Conservation (phyloP, 2,888 invertebrate species). For the Mechanitis mazaeus region DNA sequence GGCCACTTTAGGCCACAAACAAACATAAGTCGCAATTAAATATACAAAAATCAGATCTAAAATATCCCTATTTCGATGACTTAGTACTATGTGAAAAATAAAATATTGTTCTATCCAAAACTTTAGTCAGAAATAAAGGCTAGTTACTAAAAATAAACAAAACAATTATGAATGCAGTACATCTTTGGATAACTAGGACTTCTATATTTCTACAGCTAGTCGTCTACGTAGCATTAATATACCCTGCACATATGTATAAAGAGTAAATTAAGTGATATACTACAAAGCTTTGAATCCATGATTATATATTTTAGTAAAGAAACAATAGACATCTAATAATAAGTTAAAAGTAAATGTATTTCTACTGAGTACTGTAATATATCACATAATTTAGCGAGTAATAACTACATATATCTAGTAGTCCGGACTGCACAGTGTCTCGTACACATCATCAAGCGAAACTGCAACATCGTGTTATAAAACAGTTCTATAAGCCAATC, state of each 20-base stretch:
- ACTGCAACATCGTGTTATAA: slow-evolving; percentile 38
- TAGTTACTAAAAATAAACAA: slow-evolving; percentile 1
- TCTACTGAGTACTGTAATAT: background rate
- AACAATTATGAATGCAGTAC: slow-evolving; percentile 10
- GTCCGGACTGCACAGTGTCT: slow-evolving; percentile 9
- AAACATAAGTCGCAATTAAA: no score
- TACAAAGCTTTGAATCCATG: background rate
- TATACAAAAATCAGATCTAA: no score
- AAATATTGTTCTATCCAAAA: no score
- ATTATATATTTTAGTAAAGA: background rate
- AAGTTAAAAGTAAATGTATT: background rate
- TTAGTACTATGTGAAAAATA: no score
- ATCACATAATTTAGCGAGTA: slow-evolving; percentile 12
- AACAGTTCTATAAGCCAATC: slow-evolving; percentile 46
- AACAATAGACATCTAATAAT: background rate
- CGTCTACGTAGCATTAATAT: slow-evolving; percentile 40
- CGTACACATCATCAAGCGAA: slow-evolving; percentile 37
- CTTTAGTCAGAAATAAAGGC: background rate
- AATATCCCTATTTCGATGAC: no score
- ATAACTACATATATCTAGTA: slow-evolving; percentile 35
- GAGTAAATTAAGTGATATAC: slow-evolving; percentile 15
- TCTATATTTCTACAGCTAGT: slow-evolving; percentile 26
- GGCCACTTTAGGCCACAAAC: no score
- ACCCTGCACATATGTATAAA: slow-evolving; percentile 51
- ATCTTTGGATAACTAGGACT: slow-evolving; percentile 22